Percentiles rank a stretch among this genome's conserved stretches.
Evolutionary conservation across 2,113 vertebrate species (phyloP).

Genomic region (Aleadryas rufinucha): DNA sequence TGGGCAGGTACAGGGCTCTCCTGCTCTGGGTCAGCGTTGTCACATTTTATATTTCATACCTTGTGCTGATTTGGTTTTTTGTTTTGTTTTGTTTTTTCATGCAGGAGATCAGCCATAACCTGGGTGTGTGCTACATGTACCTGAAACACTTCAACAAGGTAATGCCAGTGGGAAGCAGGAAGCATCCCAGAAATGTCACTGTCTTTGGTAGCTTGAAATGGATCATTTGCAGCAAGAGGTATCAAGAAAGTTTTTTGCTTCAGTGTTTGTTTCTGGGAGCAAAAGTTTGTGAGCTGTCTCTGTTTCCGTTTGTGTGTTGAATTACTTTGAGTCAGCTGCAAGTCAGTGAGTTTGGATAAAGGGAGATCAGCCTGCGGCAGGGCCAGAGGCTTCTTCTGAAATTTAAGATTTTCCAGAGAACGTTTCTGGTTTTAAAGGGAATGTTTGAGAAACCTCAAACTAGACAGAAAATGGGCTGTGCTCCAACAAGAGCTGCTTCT

Average conservation of each 20-base stretch:
- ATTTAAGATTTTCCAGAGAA: neutral
- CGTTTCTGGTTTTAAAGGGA: neutral
- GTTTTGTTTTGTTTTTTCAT: neutral
- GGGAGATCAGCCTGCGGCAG: neutral
- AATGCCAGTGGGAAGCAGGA: slow-evolving; percentile 18
- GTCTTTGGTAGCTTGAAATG: neutral
- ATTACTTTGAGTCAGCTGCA: neutral
- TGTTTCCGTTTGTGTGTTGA: neutral
- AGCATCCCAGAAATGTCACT: neutral
- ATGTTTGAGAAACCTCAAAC: neutral
- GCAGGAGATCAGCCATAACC: slow-evolving; percentile 95
- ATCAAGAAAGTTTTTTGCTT: neutral
- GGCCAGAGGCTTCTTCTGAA: neutral
- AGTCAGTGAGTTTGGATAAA: neutral
- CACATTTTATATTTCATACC: neutral
- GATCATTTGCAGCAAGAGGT: neutral
- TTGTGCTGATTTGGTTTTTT: neutral
- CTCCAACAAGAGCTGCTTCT: neutral
- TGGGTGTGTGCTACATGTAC: slow-evolving; percentile 93
- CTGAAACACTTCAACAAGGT: slow-evolving; percentile 92
- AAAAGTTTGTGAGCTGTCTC: neutral
- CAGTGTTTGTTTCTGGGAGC: neutral
- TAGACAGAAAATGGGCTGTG: neutral
- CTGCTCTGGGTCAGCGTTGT: neutral
- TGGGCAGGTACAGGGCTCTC: neutral